These are phyloP conservation scores for Callyntrura guangdongensis DNA, from an alignment of 2,888 invertebrate genomes.

Conservation along the genomic window DNA sequence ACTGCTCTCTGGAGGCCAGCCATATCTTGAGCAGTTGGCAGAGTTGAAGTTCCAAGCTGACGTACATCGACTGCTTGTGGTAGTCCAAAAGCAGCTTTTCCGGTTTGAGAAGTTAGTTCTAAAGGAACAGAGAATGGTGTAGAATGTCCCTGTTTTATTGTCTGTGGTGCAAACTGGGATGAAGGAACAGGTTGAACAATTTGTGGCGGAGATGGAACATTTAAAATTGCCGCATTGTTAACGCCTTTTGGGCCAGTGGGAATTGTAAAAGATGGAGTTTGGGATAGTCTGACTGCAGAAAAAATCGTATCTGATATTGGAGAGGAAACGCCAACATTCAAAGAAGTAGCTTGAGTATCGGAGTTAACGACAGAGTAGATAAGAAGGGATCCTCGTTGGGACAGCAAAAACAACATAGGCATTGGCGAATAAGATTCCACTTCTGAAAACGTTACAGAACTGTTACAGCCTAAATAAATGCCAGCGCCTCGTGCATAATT, in stretches of 20 bases:
- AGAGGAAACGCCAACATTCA: constrained; percentile 85
- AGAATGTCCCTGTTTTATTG: constrained; percentile 29
- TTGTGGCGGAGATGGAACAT: background rate
- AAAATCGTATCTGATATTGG: constrained; percentile 70
- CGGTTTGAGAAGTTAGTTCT: constrained; percentile 17
- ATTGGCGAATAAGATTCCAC: constrained; percentile 90
- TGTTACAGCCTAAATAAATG: constrained; percentile 58
- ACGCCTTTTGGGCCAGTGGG: background rate
- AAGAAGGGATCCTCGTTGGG: constrained; percentile 92
- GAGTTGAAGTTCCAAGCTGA: constrained; percentile 66
- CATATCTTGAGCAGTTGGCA: constrained; percentile 65
- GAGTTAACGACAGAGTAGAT: constrained; percentile 92
- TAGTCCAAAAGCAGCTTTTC: background rate
- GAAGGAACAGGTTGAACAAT: constrained; percentile 13
- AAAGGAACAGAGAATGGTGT: background rate
- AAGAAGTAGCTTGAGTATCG: constrained; percentile 87
- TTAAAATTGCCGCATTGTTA: background rate
- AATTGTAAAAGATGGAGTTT: background rate
- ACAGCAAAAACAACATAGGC: constrained; percentile 92
- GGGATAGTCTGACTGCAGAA: background rate
- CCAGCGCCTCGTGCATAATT: constrained; percentile 77
- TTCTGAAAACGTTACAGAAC: constrained; percentile 87
- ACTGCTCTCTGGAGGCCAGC: constrained; percentile 65
- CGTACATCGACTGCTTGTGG: constrained; percentile 29
- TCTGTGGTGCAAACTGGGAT: too few relatives aligned